Percentiles rank a stretch among this genome's conserved stretches.
Conservation (phyloP, 2,888 invertebrate species). For the Tinea pellionella region DNA sequence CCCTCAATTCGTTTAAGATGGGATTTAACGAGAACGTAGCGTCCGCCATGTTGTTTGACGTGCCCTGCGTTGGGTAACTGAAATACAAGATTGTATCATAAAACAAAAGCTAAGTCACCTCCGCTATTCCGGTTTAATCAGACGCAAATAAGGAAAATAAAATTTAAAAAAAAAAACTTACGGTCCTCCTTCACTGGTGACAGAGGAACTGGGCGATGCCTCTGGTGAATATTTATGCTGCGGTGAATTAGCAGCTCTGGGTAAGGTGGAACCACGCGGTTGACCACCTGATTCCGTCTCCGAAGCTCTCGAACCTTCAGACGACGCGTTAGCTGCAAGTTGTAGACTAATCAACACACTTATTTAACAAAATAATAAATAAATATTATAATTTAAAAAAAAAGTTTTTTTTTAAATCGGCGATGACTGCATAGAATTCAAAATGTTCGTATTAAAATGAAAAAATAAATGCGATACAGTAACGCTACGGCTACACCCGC, state of each 20-base stretch:
- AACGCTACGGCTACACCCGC: too few species aligned
- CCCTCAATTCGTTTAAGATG: conserved; percentile 81
- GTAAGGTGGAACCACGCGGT: conserved; percentile 50
- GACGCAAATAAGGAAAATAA: too few species aligned
- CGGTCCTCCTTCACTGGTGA: conserved; percentile 86
- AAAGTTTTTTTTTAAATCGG: too few species aligned
- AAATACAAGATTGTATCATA: conserved; percentile 8
- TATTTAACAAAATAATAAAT: not conserved
- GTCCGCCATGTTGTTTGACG: conserved; percentile 57
- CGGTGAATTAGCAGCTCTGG: conserved; percentile 52
- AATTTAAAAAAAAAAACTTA: conserved; percentile 31
- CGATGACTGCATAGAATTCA: too few species aligned
- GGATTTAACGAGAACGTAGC: conserved; percentile 72
- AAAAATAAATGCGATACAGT: too few species aligned
- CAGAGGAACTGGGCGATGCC: conserved; percentile 87
- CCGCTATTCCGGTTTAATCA: too few species aligned
- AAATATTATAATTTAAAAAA: too few species aligned
- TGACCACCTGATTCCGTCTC: conserved; percentile 62
- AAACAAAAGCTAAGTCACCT: not conserved
- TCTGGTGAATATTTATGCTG: conserved; percentile 80
- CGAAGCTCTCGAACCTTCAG: conserved; percentile 61
- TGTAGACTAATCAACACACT: conserved; percentile 59
- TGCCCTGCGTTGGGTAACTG: conserved; percentile 63
- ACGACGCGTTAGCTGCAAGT: conserved; percentile 65
- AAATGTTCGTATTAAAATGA: too few species aligned